phyloP scores from a whole-genome alignment of 1,140 invertebrate genomes.

The Drosophila varians region DNA sequence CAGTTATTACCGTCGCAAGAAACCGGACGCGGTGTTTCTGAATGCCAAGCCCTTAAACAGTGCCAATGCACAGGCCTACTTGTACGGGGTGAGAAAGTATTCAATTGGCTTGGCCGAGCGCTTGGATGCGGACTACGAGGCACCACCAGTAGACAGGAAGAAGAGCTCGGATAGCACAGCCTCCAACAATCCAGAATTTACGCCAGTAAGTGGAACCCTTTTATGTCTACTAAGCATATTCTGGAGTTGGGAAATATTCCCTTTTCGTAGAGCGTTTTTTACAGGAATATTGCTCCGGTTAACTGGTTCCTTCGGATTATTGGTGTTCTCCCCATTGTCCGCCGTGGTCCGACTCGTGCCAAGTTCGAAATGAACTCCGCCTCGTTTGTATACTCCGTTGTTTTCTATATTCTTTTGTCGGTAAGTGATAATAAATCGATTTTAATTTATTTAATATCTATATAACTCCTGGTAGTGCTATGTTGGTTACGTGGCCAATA shows the following conservation, averaged over 20 bases:
- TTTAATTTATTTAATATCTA: background rate
- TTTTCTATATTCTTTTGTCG: conserved; percentile 84
- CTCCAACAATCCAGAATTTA: conserved; percentile 67
- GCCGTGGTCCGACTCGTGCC: conserved; percentile 83
- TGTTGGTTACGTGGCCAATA: conserved; percentile 85
- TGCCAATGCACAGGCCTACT: conserved; percentile 68
- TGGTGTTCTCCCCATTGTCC: conserved; percentile 86
- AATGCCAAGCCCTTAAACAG: conserved; percentile 75
- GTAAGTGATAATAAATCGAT: conserved; percentile 35
- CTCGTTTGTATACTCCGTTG: conserved; percentile 85
- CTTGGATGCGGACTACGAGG: conserved; percentile 61
- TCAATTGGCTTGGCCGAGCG: conserved; percentile 74
- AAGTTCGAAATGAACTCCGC: conserved; percentile 84
- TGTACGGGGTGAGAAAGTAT: conserved; percentile 70
- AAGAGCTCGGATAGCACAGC: conserved; percentile 58
- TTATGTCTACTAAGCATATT: background rate
- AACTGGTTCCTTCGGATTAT: conserved; percentile 85
- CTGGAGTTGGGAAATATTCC: background rate
- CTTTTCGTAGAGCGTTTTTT: conserved; percentile 84
- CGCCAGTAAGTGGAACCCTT: conserved; percentile 43
- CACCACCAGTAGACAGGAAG: conserved; percentile 47
- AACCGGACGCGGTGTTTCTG: conserved; percentile 70
- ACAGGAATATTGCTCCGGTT: conserved; percentile 86
- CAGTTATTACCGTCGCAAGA: conserved; percentile 77
- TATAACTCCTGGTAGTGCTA: conserved; percentile 75